phyloP scores from a whole-genome alignment of 1,140 invertebrate genomes.

The Brachionus rotundiformis region DNA sequence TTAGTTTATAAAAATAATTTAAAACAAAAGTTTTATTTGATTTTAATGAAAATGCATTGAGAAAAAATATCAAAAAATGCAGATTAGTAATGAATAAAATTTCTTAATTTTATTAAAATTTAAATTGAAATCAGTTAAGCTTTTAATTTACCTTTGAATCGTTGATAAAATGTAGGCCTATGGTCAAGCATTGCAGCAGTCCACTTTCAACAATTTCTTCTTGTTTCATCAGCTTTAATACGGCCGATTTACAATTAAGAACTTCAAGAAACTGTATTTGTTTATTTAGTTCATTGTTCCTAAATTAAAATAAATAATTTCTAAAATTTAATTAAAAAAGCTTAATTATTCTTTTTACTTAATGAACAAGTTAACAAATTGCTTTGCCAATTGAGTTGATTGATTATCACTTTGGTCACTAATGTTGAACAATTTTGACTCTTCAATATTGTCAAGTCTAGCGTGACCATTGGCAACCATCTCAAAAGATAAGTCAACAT shows the following conservation, averaged over 20 bases:
- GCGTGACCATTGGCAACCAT: neutral
- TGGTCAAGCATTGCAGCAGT: neutral
- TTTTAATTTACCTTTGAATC: neutral
- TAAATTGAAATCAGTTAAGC: no score
- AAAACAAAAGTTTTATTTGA: no score
- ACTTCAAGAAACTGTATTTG: neutral
- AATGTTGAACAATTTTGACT: neutral
- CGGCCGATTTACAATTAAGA: neutral
- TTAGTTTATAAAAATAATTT: no score
- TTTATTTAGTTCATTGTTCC: neutral
- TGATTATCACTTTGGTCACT: neutral
- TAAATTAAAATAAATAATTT: neutral
- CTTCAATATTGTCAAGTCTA: neutral
- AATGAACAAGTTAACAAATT: conserved; percentile 36
- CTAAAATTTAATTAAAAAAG: no score
- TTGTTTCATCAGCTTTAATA: neutral
- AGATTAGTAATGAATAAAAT: no score
- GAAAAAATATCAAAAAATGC: no score
- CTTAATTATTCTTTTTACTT: no score
- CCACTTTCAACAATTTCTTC: neutral
- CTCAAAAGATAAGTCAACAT: neutral
- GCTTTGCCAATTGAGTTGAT: neutral
- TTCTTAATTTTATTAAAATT: no score
- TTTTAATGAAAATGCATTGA: no score
- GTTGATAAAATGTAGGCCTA: neutral